A percentile compares a stretch with the other conserved stretches of the same genome.
phyloP scores from a whole-genome alignment of 53 echinoderm and acorn worm species.

The Echinometra lucunter region DNA sequence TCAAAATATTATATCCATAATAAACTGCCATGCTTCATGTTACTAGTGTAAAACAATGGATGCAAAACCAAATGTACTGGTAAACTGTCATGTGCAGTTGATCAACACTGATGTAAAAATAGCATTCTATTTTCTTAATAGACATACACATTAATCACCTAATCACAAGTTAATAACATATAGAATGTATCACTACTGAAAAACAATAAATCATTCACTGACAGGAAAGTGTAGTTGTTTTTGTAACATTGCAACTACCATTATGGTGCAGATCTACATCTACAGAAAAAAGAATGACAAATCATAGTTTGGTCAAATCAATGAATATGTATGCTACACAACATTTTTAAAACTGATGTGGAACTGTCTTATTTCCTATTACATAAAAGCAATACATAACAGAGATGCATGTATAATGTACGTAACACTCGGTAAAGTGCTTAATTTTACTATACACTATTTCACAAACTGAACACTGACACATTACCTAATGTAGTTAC shows the following conservation, averaged over 20 bases:
- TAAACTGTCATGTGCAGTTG: background rate
- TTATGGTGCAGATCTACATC: background rate
- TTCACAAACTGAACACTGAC: background rate
- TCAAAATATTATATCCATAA: background rate
- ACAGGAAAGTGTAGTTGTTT: background rate
- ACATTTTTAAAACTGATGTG: background rate
- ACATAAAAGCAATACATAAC: background rate
- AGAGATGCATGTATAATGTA: background rate
- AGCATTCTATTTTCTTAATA: background rate
- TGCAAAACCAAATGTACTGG: background rate
- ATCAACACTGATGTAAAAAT: background rate
- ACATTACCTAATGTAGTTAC: background rate
- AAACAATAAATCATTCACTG: background rate
- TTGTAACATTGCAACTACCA: background rate
- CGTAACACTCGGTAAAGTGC: background rate
- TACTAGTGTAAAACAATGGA: background rate
- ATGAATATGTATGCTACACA: background rate
- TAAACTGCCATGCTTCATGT: background rate
- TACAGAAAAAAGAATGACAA: background rate
- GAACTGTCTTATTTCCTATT: background rate
- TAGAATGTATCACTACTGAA: background rate
- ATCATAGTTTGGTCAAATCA: background rate
- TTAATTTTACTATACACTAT: background rate
- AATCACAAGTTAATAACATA: background rate
- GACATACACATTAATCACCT: too few relatives aligned